Percentiles rank a stretch among this genome's conserved stretches.
Evolutionary conservation across 2,888 invertebrate genomes (phyloP).

Genomic region (Keiferia lycopersicella): DNA sequence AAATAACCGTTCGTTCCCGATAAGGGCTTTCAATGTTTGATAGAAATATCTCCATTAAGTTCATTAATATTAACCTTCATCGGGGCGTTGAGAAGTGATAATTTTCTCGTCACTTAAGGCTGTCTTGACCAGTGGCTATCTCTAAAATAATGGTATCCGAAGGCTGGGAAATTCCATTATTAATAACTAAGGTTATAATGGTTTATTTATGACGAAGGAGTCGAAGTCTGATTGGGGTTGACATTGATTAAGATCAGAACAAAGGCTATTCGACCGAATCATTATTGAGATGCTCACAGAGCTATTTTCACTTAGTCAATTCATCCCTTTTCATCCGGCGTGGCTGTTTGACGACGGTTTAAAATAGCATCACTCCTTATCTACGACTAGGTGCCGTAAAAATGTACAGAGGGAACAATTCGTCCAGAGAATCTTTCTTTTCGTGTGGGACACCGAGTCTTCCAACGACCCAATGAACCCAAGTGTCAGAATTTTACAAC

Average conservation of each 20-base stretch:
- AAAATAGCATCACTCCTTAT: no score
- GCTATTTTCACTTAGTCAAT: not conserved
- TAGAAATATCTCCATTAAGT: no score
- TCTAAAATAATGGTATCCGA: not conserved
- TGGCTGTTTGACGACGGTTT: no score
- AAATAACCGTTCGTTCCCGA: no score
- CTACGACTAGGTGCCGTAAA: no score
- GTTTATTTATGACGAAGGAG: not conserved
- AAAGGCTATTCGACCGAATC: conserved; percentile 1
- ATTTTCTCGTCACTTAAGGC: not conserved
- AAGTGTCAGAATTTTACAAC: no score
- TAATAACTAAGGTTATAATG: not conserved
- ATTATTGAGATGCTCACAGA: not conserved
- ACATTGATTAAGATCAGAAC: conserved; percentile 7
- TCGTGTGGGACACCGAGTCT: no score
- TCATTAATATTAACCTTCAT: conserved; percentile 1
- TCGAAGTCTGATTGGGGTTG: not conserved
- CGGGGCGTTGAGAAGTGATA: not conserved
- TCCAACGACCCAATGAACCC: no score
- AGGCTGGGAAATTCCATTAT: not conserved
- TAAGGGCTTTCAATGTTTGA: no score
- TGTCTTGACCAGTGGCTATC: conserved; percentile 13
- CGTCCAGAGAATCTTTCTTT: no score
- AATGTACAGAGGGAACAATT: no score
- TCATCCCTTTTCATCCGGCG: no score